Evolutionary conservation across 2,888 invertebrate species (phyloP).

Genomic region (Pachymerium ferrugineum): DNA sequence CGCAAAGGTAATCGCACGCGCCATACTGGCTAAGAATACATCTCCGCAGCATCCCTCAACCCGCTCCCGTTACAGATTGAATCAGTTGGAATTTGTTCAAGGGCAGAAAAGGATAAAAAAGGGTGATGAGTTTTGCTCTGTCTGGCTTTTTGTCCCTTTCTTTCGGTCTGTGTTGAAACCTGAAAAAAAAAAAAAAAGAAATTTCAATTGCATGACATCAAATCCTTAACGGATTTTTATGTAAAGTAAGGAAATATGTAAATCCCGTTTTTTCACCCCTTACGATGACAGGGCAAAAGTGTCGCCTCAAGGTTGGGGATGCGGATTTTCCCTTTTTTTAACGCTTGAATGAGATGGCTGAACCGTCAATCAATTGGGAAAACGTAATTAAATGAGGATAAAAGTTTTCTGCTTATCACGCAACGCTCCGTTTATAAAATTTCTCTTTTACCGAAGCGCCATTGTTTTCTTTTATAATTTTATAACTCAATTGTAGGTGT

Average conservation of each 20-base stretch:
- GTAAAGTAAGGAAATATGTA: neutral
- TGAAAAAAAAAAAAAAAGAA: neutral
- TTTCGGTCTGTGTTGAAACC: neutral
- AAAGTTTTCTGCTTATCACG: neutral
- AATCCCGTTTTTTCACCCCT: neutral
- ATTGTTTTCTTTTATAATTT: no score
- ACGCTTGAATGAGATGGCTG: neutral
- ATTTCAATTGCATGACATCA: neutral
- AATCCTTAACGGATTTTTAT: neutral
- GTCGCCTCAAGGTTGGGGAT: neutral
- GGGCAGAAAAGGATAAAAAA: neutral
- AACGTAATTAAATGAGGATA: neutral
- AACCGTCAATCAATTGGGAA: neutral
- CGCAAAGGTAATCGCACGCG: conserved; percentile 4
- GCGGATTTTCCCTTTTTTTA: conserved; percentile 2
- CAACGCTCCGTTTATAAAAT: neutral
- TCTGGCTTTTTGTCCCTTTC: neutral
- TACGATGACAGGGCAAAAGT: neutral
- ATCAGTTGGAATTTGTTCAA: conserved; percentile 4
- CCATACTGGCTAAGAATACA: neutral
- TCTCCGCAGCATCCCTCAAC: neutral
- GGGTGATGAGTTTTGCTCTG: neutral
- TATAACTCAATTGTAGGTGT: neutral
- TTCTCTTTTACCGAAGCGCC: neutral
- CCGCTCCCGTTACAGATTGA: conserved; percentile 2